Base-by-base conservation (phyloP, 2,113 vertebrate species). In the Tylochromis polylepis region DNA sequence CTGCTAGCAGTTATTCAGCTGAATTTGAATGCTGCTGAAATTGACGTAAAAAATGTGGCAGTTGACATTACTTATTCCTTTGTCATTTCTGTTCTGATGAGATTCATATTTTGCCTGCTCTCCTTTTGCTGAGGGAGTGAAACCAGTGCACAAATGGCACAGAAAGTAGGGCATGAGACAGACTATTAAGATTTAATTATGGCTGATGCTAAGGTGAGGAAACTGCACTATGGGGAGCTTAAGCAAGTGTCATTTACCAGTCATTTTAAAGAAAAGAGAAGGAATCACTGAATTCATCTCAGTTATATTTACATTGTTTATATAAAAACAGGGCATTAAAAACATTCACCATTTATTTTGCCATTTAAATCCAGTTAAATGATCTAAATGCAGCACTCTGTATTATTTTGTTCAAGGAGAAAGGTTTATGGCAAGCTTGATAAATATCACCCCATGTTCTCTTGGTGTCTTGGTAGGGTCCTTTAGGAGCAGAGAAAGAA, bases 401-500 rank as follows among this genome's bases (percentile, higher is more conserved):
- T 24, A 11, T 67, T 81, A 43, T 85, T 90, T 77, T 27, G 36
- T 9, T 72, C 20, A 34, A 11, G 11, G 36, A 51, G 6, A 8
- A 12, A 59, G 67, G 53, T 82, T 84, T 79, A 31, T 78, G 43
- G 60, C 20, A 58, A 24, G 82, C 78, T 75, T 91, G 86, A 91
- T 85, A 83, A 92, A 86, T 87, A 67, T 85, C 60, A 43, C 81
- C 34, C 38, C 5, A 3, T 81, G 92, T 86, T 90, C 51, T 85
- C 80, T 84, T 82, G 89, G 89, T 82, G 53, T 89, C 91, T 88
- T 90, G 86, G 88, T 89, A 43, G 87, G 85, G 55, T 90, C 79
- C 84, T 88, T 81, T 38, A 87, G 78, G 84, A 90, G 84, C 81
- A 82, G 16, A 91, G 88, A 90, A 94, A 94, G 91, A 94, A 95